Evolutionary conservation across 64 coral and sea anemone species (phyloP).

Genomic region (Stylophora pistillata): DNA sequence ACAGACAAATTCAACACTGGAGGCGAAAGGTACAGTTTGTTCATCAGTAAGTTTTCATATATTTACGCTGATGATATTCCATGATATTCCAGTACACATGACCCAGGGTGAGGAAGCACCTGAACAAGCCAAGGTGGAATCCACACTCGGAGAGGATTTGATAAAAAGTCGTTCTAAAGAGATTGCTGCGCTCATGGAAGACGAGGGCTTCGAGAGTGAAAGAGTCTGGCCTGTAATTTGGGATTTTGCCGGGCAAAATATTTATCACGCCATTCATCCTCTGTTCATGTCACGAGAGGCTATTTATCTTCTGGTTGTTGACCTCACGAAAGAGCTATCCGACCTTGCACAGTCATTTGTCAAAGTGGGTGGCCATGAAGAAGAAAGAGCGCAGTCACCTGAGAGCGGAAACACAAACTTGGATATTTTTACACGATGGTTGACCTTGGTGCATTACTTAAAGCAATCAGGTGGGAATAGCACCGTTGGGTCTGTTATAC

Average conservation of each 20-base stretch:
- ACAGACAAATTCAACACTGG: no score
- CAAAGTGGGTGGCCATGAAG: background rate
- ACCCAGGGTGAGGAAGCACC: no score
- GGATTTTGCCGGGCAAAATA: no score
- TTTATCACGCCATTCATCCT: slow-evolving; percentile 16
- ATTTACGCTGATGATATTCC: no score
- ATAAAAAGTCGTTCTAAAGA: no score
- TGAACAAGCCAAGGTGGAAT: no score
- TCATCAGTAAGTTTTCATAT: no score
- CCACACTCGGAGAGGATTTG: no score
- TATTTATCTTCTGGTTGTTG: background rate
- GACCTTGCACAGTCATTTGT: background rate
- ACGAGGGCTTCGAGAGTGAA: background rate
- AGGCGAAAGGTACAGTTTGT: no score
- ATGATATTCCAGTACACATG: no score
- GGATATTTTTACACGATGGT: background rate
- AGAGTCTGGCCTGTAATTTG: slow-evolving; percentile 17
- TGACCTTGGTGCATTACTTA: background rate
- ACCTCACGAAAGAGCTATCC: background rate
- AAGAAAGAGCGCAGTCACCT: background rate
- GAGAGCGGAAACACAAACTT: background rate
- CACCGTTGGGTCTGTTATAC: background rate
- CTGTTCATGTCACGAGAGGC: background rate
- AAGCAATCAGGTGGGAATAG: background rate
- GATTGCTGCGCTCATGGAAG: background rate